Evolutionary conservation across 2,888 invertebrate genomes (phyloP), one percentile per base, ranked within the genome.

Genomic region (Acronicta leporina): DNA sequence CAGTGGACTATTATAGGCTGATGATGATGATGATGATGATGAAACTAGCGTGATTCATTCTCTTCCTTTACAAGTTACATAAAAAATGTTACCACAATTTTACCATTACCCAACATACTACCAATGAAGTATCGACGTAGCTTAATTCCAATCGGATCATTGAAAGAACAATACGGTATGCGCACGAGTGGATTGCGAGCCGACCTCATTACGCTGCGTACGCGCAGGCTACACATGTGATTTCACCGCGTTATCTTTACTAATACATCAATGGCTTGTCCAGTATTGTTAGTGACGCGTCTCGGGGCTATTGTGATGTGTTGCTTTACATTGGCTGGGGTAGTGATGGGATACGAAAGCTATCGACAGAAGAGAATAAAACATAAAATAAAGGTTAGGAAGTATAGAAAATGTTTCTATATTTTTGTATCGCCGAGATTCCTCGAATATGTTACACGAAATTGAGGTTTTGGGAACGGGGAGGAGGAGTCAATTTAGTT

Each of bases 241-340:
- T 92, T 92, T 93, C 93, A 88, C 90, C 82, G 87, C 84, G 86
- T 88, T 92, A 93, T 92, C 93, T 88, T 82, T 80, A 84, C 90
- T 88, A 89, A 92, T 92, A 91, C 92, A 94, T 94, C 93, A 93
- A 92, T 87, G 85, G 86, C 88, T 90, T 91, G 91, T 92, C 92
- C 89, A 87, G 88, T 88, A 91, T 91, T 92, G 92, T 92, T 91
- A 91, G 90, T 87, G 91, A 90, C 89, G 90, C 87, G 83, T 77
- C 83, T 73, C 73, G 73, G 63, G 77, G 77, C 86, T 81, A 84
- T 88, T 88, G 89, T 88, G 84, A 82, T 83, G 78, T 79, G 81
- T 77, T 82, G 76, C 77, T 73, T 77, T 81, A 70, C 69, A 63
- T 68, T 45, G 30, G 35, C 35, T 68, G 33, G 47, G 49, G n/a